These are phyloP conservation scores for Drosophila dives DNA, from an alignment of 2,888 invertebrate genomes.

Conservation along the genomic window DNA sequence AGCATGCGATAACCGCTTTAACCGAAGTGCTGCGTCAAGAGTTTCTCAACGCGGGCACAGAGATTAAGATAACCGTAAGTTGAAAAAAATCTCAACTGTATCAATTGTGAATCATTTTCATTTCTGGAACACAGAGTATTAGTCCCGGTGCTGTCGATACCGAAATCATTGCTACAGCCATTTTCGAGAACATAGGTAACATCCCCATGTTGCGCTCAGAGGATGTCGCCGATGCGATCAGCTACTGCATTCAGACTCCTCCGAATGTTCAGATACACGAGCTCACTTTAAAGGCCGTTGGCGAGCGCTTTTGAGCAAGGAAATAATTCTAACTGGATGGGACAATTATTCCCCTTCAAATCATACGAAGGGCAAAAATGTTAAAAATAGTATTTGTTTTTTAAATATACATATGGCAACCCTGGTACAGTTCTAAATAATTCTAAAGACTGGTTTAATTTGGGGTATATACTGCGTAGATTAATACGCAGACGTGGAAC, in stretches of 20 bases:
- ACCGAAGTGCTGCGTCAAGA: slow-evolving; percentile 83
- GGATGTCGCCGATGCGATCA: slow-evolving; percentile 79
- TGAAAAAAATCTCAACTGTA: neutral
- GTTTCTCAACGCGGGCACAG: slow-evolving; percentile 68
- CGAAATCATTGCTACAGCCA: slow-evolving; percentile 57
- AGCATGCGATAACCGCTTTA: slow-evolving; percentile 83
- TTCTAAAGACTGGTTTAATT: neutral
- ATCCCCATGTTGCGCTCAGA: slow-evolving; percentile 61
- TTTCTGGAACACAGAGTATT: slow-evolving; percentile 66
- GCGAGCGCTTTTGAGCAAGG: slow-evolving; percentile 40
- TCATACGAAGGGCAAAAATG: neutral
- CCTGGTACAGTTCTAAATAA: neutral
- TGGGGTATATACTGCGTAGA: too few relatives aligned
- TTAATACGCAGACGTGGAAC: too few relatives aligned
- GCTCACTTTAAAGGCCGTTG: slow-evolving; percentile 75
- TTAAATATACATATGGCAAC: neutral
- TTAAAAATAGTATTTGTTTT: neutral
- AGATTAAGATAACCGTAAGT: slow-evolving; percentile 79
- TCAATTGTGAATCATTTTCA: neutral
- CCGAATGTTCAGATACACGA: slow-evolving; percentile 80
- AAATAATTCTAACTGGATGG: neutral
- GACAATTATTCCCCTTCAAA: neutral
- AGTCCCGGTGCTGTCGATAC: slow-evolving; percentile 81
- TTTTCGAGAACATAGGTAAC: fast-evolving
- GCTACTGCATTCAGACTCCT: slow-evolving; percentile 77